phyloP scores from a whole-genome alignment of 2,888 invertebrate genomes.

The Andrena marginata region DNA sequence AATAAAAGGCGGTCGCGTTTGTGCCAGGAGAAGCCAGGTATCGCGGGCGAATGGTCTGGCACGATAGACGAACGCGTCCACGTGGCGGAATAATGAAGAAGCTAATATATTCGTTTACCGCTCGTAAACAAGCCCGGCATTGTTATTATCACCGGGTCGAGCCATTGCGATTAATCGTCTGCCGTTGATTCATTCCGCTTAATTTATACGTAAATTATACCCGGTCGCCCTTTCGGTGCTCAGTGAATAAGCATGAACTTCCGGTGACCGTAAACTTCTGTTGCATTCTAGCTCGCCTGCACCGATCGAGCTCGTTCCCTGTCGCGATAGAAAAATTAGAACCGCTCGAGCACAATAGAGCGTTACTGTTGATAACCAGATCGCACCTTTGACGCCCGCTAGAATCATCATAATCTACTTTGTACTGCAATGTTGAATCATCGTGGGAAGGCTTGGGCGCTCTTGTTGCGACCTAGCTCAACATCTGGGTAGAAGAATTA shows the following conservation, averaged over 20 bases:
- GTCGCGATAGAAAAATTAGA: neutral
- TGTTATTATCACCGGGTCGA: slow-evolving; percentile 77
- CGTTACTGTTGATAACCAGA: neutral
- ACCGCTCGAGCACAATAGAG: neutral
- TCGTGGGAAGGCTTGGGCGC: no score
- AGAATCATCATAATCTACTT: no score
- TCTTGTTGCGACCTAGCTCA: no score
- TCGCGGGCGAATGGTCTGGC: slow-evolving; percentile 38
- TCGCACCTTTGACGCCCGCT: neutral
- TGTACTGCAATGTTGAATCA: no score
- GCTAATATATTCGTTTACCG: slow-evolving; percentile 80
- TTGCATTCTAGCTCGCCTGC: slow-evolving; percentile 55
- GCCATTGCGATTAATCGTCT: slow-evolving; percentile 81
- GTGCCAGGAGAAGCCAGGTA: slow-evolving; percentile 70
- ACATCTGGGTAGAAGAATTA: neutral
- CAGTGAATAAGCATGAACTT: slow-evolving; percentile 83
- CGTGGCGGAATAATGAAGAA: slow-evolving; percentile 82
- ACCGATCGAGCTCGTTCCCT: slow-evolving; percentile 10
- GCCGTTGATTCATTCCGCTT: slow-evolving; percentile 82
- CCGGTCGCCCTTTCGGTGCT: slow-evolving; percentile 81
- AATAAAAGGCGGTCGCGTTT: slow-evolving; percentile 30
- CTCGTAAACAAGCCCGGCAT: slow-evolving; percentile 78
- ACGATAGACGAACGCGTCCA: slow-evolving; percentile 74
- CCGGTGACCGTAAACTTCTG: slow-evolving; percentile 78
- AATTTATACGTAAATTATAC: slow-evolving; percentile 83